phyloP scores from a whole-genome alignment of 2,888 invertebrate species.

The Patella pellucida region DNA sequence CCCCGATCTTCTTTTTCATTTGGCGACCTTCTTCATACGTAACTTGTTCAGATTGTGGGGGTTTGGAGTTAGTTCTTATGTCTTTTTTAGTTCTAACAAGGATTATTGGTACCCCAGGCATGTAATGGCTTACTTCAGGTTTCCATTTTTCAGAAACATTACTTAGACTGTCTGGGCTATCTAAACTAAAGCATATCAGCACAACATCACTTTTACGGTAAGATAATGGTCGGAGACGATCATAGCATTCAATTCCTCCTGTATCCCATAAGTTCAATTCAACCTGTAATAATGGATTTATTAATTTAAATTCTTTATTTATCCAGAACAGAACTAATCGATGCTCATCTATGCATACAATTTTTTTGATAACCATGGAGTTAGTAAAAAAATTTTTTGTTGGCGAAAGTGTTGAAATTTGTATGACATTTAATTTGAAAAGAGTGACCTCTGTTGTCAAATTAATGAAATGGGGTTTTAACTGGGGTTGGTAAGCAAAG shows the following conservation, averaged over 20 bases:
- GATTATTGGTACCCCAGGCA: neutral
- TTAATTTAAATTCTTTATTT: no score
- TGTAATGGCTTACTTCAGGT: slow-evolving; percentile 2
- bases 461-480: no score
- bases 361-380: no score
- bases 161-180: neutral
- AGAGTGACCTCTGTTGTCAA: no score
- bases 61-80: neutral
- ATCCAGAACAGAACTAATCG: no score
- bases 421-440: no score
- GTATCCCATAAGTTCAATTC: slow-evolving; percentile 6
- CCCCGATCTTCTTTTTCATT: neutral
- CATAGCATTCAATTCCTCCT: neutral
- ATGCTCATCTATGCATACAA: no score
- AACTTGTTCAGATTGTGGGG: neutral
- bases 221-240: no score
- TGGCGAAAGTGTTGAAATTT: no score
- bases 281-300: neutral
- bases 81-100: slow-evolving; percentile 5
- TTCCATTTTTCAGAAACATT: slow-evolving; percentile 12
- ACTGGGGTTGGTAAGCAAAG: no score
- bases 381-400: no score
- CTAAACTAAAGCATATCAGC: slow-evolving; percentile 1
- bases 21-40: neutral
- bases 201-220: no score